Percentiles rank a stretch among this genome's conserved stretches.
These are phyloP conservation scores for Creontiades dilutus DNA, from an alignment of 2,888 invertebrate species.

Conservation along the genomic window DNA sequence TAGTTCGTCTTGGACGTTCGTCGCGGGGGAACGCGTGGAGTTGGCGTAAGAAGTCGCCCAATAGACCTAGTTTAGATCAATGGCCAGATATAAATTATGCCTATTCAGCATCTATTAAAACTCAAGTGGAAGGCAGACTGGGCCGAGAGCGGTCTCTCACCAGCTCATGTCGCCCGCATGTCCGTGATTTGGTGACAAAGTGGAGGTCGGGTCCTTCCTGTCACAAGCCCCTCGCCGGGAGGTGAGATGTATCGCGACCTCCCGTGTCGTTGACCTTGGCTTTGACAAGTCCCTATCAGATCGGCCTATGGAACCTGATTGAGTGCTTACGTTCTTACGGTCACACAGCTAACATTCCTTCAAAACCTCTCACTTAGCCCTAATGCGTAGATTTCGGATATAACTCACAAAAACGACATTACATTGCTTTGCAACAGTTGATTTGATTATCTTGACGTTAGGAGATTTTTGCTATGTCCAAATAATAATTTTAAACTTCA, in stretches of 20 bases:
- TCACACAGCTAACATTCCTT: too few relatives aligned
- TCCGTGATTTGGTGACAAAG: conserved; percentile 7
- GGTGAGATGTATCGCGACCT: not conserved
- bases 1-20: not conserved
- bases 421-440: too few relatives aligned
- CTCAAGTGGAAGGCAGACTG: conserved; percentile 42
- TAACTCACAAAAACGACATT: too few relatives aligned
- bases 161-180: not conserved
- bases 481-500: too few relatives aligned
- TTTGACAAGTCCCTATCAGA: too few relatives aligned
- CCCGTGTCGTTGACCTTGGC: too few relatives aligned
- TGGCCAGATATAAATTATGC: conserved; percentile 47
- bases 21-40: not conserved
- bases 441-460: too few relatives aligned
- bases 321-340: too few relatives aligned
- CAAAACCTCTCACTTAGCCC: too few relatives aligned
- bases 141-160: not conserved
- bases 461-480: too few relatives aligned
- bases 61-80: conserved; percentile 51
- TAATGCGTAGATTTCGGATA: too few relatives aligned
- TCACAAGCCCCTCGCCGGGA: not conserved
- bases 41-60: conserved; percentile 22
- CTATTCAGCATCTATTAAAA: conserved; percentile 60
- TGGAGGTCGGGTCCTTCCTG: conserved; percentile 13
- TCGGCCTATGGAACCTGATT: too few relatives aligned